Evolutionary conservation across 2,113 vertebrate species (phyloP).

Genomic region (Rhinopomastus cyanomelas): DNA sequence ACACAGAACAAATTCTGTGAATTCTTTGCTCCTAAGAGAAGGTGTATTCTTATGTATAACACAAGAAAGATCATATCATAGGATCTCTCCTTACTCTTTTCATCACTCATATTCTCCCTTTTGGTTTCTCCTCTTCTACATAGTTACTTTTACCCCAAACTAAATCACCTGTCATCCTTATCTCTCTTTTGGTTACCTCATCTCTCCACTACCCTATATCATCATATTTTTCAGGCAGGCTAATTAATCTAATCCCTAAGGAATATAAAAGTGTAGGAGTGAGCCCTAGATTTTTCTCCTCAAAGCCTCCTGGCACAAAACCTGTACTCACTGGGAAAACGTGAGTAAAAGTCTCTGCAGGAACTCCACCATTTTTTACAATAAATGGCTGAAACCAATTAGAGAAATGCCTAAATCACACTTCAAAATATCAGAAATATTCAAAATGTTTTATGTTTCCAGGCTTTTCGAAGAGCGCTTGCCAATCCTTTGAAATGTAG

Average conservation of each 20-base stretch:
- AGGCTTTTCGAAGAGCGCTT: not conserved
- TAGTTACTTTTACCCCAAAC: not conserved
- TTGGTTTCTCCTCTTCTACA: not conserved
- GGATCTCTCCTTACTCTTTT: not conserved
- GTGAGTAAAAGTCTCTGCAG: not conserved
- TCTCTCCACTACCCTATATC: not conserved
- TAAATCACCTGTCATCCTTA: not conserved
- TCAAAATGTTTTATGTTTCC: not conserved
- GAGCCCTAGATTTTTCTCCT: not conserved
- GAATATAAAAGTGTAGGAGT: not conserved
- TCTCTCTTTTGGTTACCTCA: not conserved
- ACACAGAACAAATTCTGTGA: not conserved
- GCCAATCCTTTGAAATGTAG: not conserved
- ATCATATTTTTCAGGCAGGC: not conserved
- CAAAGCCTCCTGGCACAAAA: not conserved
- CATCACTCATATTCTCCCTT: not conserved
- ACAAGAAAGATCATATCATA: not conserved
- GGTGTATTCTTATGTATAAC: not conserved
- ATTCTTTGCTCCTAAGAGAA: not conserved
- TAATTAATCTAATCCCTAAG: not conserved
- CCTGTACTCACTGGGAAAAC: not conserved
- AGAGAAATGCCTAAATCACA: not conserved
- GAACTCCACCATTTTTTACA: not conserved
- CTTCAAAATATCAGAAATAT: not conserved
- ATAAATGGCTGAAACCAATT: not conserved